These are phyloP conservation scores for Automeris io DNA, from an alignment of 2,888 invertebrate species.

Conservation along the genomic window DNA sequence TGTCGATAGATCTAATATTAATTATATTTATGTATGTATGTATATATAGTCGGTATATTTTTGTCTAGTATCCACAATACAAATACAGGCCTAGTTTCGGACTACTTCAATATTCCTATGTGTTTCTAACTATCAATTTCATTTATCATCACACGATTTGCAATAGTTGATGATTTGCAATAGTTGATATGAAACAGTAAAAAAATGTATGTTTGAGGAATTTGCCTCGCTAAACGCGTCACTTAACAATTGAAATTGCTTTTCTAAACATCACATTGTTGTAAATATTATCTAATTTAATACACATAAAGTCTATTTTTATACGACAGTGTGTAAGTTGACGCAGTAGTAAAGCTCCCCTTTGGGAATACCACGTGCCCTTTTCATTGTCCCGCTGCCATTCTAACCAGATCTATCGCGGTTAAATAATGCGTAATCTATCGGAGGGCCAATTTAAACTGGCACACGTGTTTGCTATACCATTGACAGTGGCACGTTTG, in stretches of 20 bases:
- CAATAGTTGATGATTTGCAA: too few relatives aligned
- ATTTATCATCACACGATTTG: too few relatives aligned
- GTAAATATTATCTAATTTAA: not conserved
- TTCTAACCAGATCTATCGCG: conserved; percentile 20
- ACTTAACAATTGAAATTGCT: not conserved
- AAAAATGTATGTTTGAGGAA: too few relatives aligned
- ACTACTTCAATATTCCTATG: too few relatives aligned
- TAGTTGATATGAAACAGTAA: too few relatives aligned
- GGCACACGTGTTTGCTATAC: conserved; percentile 28
- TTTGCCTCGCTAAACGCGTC: not conserved
- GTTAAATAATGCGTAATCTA: not conserved
- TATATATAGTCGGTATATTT: too few relatives aligned
- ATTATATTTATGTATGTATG: too few relatives aligned
- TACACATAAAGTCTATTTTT: not conserved
- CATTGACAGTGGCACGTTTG: conserved; percentile 43
- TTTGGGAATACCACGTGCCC: conserved; percentile 43
- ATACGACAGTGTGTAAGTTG: not conserved
- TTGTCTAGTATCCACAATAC: too few relatives aligned
- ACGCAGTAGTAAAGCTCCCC: conserved; percentile 18
- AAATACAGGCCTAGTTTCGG: too few relatives aligned
- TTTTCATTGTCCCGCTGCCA: conserved; percentile 35
- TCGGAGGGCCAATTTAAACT: conserved; percentile 23
- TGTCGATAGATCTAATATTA: too few relatives aligned
- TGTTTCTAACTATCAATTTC: too few relatives aligned
- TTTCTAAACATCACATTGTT: not conserved